phyloP scores from a whole-genome alignment of 1,140 invertebrate genomes.

The Euwallacea fornicatus region DNA sequence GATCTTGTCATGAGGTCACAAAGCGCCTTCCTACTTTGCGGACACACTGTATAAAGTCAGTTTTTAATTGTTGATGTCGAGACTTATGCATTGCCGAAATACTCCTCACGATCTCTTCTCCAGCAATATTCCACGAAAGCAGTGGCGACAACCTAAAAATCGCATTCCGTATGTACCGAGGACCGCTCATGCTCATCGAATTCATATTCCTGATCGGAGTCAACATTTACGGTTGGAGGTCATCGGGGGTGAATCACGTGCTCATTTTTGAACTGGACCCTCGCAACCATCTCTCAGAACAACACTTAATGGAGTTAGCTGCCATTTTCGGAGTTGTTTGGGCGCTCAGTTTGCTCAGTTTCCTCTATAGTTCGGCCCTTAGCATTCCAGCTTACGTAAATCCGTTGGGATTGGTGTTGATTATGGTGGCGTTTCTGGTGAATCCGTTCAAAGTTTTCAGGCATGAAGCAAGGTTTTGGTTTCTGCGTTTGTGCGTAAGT shows the following conservation, averaged over 20 bases:
- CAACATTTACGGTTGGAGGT: conserved; percentile 88
- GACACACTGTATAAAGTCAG: not conserved
- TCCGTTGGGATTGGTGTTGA: conserved; percentile 70
- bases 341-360: conserved; percentile 69
- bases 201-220: conserved; percentile 86
- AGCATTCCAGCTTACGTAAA: conserved; percentile 76
- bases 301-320: conserved; percentile 86
- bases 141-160: conserved; percentile 56
- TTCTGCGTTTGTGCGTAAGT: conserved; percentile 54
- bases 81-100: not conserved
- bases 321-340: conserved; percentile 84
- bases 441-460: conserved; percentile 81
- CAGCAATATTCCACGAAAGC: conserved; percentile 56
- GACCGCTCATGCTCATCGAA: conserved; percentile 79
- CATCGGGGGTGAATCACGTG: conserved; percentile 89
- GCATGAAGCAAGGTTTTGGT: conserved; percentile 74
- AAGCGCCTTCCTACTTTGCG: not conserved
- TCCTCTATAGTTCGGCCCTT: conserved; percentile 71
- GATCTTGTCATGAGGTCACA: no score
- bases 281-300: conserved; percentile 82
- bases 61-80: not conserved
- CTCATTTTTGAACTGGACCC: conserved; percentile 93
- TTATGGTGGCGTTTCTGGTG: conserved; percentile 74
- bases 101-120: conserved; percentile 25
- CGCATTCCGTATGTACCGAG: conserved; percentile 75